Percentiles rank a stretch among this genome's conserved stretches.
Evolutionary conservation across 2,888 invertebrate species (phyloP).

Genomic region (Drosophila mulleri): DNA sequence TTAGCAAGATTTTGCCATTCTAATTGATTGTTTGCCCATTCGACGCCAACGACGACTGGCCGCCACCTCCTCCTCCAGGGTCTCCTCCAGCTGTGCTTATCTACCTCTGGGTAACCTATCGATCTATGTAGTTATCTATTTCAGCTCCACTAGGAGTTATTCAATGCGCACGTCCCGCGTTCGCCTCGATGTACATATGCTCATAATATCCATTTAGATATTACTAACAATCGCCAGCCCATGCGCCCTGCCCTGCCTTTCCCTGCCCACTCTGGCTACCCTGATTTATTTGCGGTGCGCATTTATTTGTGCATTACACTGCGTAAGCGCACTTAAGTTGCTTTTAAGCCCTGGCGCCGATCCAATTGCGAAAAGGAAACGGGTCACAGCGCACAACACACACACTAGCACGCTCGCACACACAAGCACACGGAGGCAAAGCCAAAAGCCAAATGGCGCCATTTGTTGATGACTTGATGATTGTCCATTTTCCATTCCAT

Average conservation of each 20-base stretch:
- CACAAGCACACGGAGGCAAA: conserved; percentile 24
- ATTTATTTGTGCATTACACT: conserved; percentile 78
- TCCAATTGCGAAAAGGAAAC: conserved; percentile 74
- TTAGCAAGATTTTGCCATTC: conserved; percentile 76
- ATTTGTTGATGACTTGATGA: conserved; percentile 52
- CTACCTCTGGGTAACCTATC: conserved; percentile 63
- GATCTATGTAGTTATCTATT: conserved; percentile 77
- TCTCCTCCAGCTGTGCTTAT: conserved; percentile 51
- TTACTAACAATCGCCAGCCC: conserved; percentile 62
- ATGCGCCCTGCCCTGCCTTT: conserved; percentile 9
- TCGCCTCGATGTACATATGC: conserved; percentile 58
- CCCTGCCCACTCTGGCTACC: conserved; percentile 7
- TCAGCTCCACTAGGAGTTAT: conserved; percentile 60
- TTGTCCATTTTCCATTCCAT: conserved; percentile 44
- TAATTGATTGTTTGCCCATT: conserved; percentile 78
- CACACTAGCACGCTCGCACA: conserved; percentile 19
- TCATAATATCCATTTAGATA: conserved; percentile 78
- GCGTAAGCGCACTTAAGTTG: conserved; percentile 76
- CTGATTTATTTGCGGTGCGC: conserved; percentile 51
- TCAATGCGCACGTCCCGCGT: conserved; percentile 40
- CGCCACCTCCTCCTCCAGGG: conserved; percentile 6
- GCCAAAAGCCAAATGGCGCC: conserved; percentile 57
- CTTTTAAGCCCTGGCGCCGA: conserved; percentile 81
- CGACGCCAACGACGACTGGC: conserved; percentile 17
- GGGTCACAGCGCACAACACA: conserved; percentile 25